Evolutionary conservation across 2,888 invertebrate species (phyloP).

Genomic region (Andrena camellia): DNA sequence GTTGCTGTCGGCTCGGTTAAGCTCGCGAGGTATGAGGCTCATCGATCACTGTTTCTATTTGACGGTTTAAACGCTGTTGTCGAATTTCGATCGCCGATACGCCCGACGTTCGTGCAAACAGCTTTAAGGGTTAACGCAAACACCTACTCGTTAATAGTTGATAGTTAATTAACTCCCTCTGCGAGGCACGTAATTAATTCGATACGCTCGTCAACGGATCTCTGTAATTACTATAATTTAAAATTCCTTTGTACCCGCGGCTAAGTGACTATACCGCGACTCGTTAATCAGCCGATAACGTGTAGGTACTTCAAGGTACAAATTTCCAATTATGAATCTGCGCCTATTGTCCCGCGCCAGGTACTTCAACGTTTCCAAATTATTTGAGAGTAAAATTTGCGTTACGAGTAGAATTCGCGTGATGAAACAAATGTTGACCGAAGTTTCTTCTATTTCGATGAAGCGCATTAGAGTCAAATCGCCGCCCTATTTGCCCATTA

Average conservation of each 20-base stretch:
- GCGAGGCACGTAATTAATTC: not conserved
- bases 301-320: too few relatives aligned
- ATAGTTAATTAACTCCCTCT: not conserved
- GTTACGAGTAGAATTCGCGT: too few relatives aligned
- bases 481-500: not conserved
- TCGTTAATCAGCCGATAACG: too few relatives aligned
- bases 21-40: too few relatives aligned
- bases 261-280: too few relatives aligned
- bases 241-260: not conserved
- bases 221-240: not conserved
- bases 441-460: not conserved
- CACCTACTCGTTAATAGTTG: not conserved
- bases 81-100: not conserved
- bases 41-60: too few relatives aligned
- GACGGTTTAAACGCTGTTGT: constrained; percentile 2
- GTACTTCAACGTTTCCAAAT: too few relatives aligned
- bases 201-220: too few relatives aligned
- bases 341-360: too few relatives aligned
- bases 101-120: not conserved
- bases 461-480: not conserved
- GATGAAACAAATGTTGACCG: not conserved
- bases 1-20: too few relatives aligned
- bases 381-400: too few relatives aligned
- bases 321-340: too few relatives aligned
- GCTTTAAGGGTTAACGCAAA: constrained; percentile 2